A percentile compares a stretch with the other conserved stretches of the same genome.
Conservation (phyloP, 2,797 vertebrate genomes). For the Sitta carolinensis region DNA sequence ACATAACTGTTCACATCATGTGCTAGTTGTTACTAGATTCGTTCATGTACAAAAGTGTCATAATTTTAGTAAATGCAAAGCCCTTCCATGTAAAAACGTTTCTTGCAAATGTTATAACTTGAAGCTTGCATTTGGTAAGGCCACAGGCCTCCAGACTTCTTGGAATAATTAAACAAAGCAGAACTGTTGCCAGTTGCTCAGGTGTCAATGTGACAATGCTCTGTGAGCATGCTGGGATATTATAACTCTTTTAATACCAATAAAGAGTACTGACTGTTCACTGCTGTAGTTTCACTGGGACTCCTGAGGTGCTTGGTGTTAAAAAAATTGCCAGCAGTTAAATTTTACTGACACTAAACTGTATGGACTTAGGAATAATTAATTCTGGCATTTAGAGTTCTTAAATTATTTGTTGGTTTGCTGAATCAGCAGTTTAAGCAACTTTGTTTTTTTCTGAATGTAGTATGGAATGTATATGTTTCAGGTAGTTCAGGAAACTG, state of each 20-base stretch:
- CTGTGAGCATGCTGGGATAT: not conserved
- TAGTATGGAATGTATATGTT: not conserved
- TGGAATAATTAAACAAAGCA: not conserved
- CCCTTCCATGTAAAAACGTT: not conserved
- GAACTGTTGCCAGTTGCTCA: not conserved
- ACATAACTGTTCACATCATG: not conserved
- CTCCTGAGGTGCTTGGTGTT: not conserved
- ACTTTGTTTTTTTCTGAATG: not conserved
- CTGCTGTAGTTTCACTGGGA: not conserved
- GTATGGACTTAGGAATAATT: not conserved
- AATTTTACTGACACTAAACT: not conserved
- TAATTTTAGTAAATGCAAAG: not conserved
- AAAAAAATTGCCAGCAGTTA: not conserved
- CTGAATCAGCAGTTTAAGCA: not conserved
- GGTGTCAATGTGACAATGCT: not conserved
- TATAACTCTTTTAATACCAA: not conserved
- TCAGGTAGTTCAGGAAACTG: not conserved
- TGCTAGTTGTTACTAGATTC: not conserved
- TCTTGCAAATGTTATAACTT: not conserved
- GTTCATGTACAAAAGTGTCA: not conserved
- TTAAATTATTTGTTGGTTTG: not conserved
- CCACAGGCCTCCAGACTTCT: not conserved
- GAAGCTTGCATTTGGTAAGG: not conserved
- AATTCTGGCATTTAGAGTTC: not conserved
- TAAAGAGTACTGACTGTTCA: not conserved